Evolutionary conservation across 2,888 invertebrate genomes (phyloP), one percentile per base, ranked within the genome.

Genomic region (Rotaria macrura): DNA sequence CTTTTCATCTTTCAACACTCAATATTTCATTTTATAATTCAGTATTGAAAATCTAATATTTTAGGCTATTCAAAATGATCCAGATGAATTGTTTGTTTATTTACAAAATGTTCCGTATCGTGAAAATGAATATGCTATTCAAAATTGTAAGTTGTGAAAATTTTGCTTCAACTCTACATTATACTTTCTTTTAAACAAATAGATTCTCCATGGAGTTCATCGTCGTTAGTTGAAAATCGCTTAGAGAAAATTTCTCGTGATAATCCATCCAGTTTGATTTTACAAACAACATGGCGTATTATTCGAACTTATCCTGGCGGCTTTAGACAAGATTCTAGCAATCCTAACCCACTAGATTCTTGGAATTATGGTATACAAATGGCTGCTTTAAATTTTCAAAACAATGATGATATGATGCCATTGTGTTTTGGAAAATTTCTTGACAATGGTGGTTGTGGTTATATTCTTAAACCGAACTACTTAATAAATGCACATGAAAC

Each of bases 361-460:
- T 93, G 93, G 93, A 93, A 92, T 88, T 92, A 92, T 88, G 93
- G 93, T 84, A 92, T 92, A 89, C 91, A 93, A 89, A 89, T 92
- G 90, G 92, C 92, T 87, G 91, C 93, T 7, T 89, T 93, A 87
- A 93, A 93, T 89, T 93, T 92, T 89, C 93, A 93, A 89, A 93
- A 93, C 0, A 91, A 92, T 1, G 93, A 93, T 0, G 89, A 92
- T 84, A 92, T 92, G 92, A 93, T 93, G 92, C 93, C 93, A 88
- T 89, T 93, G n/a, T 92, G 93, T 89, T 91, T 92, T 87, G 93
- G 93, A n/a, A 91, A 92, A 89, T 93, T 93, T 89, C 89, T 90
- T 29, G 92, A 92, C 87, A 93, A 93, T 89, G 93, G 93, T 23
- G 91, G 91, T 25, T 93, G 92, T 89, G 93, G 93, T 29, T 93